A percentile compares a stretch with the other conserved stretches of the same genome.
Evolutionary conservation across 2,888 invertebrate species (phyloP).

Genomic region (Acanthococcus lagerstroemiae): DNA sequence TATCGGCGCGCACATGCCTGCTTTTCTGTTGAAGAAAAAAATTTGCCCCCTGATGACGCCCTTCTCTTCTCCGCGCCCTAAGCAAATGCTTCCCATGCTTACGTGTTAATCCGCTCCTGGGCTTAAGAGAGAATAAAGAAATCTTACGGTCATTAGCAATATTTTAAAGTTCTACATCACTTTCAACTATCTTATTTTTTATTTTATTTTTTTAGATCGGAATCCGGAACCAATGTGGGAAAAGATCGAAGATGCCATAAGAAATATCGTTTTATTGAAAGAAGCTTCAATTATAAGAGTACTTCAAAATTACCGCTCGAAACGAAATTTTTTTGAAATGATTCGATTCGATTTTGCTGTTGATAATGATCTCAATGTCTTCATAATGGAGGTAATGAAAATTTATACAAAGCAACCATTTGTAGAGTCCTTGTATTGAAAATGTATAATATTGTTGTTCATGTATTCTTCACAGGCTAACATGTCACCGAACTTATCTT

Average conservation of each 20-base stretch:
- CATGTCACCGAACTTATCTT: slow-evolving; percentile 95
- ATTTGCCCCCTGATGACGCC: too few species aligned
- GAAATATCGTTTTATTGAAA: slow-evolving; percentile 57
- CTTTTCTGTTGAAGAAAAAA: too few species aligned
- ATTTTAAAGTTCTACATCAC: too few species aligned
- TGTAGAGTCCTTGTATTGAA: neutral
- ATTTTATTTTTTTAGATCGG: slow-evolving; percentile 46
- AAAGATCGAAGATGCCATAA: slow-evolving; percentile 67
- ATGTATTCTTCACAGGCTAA: slow-evolving; percentile 54
- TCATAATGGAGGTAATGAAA: slow-evolving; percentile 62
- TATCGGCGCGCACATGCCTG: too few species aligned
- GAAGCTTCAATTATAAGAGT: slow-evolving; percentile 58
- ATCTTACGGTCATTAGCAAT: too few species aligned
- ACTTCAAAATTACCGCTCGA: slow-evolving; percentile 47
- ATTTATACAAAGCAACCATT: neutral
- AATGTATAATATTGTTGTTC: neutral
- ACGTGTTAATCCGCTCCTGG: too few species aligned
- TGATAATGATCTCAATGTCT: slow-evolving; percentile 75
- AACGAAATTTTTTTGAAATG: slow-evolving; percentile 80
- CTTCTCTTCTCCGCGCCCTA: too few species aligned
- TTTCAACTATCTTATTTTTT: slow-evolving; percentile 22
- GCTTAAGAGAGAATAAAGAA: too few species aligned
- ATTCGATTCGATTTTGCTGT: slow-evolving; percentile 89
- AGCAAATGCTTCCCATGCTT: too few species aligned
- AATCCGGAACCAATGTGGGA: slow-evolving; percentile 67